Evolutionary conservation across 2,888 invertebrate species (phyloP), one percentile per base, ranked within the genome.

Genomic region (Steinernema carpocapsae): DNA sequence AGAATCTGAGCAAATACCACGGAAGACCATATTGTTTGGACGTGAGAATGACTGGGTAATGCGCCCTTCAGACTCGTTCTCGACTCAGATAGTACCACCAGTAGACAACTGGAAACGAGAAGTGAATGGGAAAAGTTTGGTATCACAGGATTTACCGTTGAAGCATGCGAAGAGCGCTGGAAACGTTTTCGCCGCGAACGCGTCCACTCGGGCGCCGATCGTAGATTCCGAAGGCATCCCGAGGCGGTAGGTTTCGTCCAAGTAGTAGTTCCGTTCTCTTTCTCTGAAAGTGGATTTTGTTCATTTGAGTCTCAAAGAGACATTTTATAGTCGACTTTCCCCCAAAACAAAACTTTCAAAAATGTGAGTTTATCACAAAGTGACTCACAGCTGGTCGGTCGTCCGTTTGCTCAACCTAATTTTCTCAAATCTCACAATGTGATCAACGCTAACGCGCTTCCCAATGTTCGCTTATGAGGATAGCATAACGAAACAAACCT

Each of bases 71-170:
- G 56, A 74, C 71, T 42, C 81, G 76, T 72, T 83, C 83, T 42
- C 82, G 77, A 56, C 80, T 84, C 71, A 86, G 76, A 76, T 86
- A 86, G 74, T 86, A 86, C 85, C 85, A 86, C 86, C 86, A 86
- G 79, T 86, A 86, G 75, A 86, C 77, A n/a, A 84, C 86, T 86
- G 78, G 75, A 84, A 83, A 19, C 19, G 17, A 29, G 1, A 48
- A n/a, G n/a, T n/a, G 12, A 78, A 46, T 22, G 22, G 12, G 24
- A 37, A 75, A 70, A 64, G 43, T 43, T 75, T 77, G 4, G 2
- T 29, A 7, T 29, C n/a, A 29, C 29, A 6, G 46, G n/a, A 3
- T 70, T 51, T 73, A 85, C 86, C 83, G 79, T 86, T 86, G 72
- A 86, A 86, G 0, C 86, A 78, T 0, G 86, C 86, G 75, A 86